Evolutionary conservation across 2,113 vertebrate genomes (phyloP), one percentile per base, ranked within the genome.

Genomic region (Monopterus albus): DNA sequence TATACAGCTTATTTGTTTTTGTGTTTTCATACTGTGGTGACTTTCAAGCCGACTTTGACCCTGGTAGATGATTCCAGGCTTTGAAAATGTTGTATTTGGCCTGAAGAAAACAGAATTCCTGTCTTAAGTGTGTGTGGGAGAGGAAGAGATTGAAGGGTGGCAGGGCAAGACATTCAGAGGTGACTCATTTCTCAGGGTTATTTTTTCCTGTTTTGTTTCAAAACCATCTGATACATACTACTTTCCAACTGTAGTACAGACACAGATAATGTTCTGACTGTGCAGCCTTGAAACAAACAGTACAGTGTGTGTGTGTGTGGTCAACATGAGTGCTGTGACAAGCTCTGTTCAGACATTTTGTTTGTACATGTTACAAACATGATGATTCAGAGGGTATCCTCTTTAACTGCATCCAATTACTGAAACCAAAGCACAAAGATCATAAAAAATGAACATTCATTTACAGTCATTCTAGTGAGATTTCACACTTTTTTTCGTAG

Each of bases 51-150:
- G n/a, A n/a, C n/a, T n/a, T n/a, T n/a, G n/a, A n/a, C 49, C 40
- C 23, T 53, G 26, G 63, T 46, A 13, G 39, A 81, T 65, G 26
- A 63, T 31, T 33, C 15, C 55, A 67, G 23, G 11, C 15, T 35
- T 26, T 63, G 18, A 66, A 53, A 51, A 76, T 29, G 72, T 81
- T 85, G 72, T 82, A 71, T 87, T 79, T 88, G 78, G 77, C 79
- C 29, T 8, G 17, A 65, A 26, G 61, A 58, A 78, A 75, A 75
- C 51, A 0, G 15, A 52, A 58, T 72, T 46, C 29, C 47, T 52
- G 15, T 20, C 3, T 25, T 35, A 14, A 0, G 29, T 20, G 53
- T 31, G 55, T 35, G 26, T 6, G 28, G 0, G 69, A 7, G 72
- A 17, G 40, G 18, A 35, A 33, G 64, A 40, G 63, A 17, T 29